Percentiles rank a stretch among this genome's conserved stretches.
Conservation (phyloP, 2,888 invertebrate species). For the Phlogophora meticulosa region DNA sequence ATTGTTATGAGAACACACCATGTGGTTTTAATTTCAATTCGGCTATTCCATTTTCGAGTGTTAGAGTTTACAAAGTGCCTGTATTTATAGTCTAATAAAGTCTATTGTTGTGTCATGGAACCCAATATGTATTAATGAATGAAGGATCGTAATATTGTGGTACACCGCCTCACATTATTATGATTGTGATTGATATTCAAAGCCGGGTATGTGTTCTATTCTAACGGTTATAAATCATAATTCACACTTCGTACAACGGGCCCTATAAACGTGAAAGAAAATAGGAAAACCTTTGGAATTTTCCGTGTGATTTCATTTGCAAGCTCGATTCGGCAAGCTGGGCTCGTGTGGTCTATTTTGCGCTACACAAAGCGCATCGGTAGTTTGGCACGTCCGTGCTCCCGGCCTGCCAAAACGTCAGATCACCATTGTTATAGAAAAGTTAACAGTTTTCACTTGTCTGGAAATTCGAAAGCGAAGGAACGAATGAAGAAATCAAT, state of each 20-base stretch:
- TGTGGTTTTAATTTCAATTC: slow-evolving; percentile 69
- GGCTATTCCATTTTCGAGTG: slow-evolving; percentile 53
- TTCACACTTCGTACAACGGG: slow-evolving; percentile 24
- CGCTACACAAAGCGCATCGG: slow-evolving; percentile 77
- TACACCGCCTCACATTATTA: slow-evolving; percentile 3
- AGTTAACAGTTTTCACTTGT: slow-evolving; percentile 79
- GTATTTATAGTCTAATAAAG: slow-evolving; percentile 61
- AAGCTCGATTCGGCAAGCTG: slow-evolving; percentile 57
- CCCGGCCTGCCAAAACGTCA: slow-evolving; percentile 73
- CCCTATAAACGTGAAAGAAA: slow-evolving; percentile 39
- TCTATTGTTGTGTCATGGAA: slow-evolving; percentile 43
- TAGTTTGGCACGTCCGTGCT: slow-evolving; percentile 79
- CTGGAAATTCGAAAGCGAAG: slow-evolving; percentile 67
- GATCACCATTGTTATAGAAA: slow-evolving; percentile 76
- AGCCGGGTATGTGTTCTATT: slow-evolving; percentile 35
- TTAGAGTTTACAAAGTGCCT: slow-evolving; percentile 47
- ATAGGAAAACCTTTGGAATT: slow-evolving; percentile 62
- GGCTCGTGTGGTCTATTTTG: slow-evolving; percentile 73
- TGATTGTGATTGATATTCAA: slow-evolving; percentile 47
- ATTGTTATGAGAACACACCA: slow-evolving; percentile 70
- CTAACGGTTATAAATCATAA: slow-evolving; percentile 57
- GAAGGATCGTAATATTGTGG: slow-evolving; percentile 19
- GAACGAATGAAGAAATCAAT: slow-evolving; percentile 70
- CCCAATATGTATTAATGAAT: slow-evolving; percentile 46
- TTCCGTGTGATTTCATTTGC: slow-evolving; percentile 69